Percentiles rank a stretch among this genome's conserved stretches.
phyloP scores from a whole-genome alignment of 2,888 invertebrate genomes.

The Melieria picta region DNA sequence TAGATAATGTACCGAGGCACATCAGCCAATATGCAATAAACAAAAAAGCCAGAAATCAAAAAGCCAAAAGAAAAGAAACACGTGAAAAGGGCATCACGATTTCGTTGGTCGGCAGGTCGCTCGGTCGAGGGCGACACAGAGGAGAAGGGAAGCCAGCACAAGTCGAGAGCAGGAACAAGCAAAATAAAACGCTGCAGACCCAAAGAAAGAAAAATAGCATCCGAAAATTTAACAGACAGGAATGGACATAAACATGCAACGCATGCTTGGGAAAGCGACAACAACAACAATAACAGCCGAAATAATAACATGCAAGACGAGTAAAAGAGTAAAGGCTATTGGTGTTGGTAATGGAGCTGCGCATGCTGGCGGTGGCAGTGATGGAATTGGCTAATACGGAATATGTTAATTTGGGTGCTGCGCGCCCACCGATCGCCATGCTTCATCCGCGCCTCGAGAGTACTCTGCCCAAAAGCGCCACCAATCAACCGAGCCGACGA shows the following conservation, averaged over 20 bases:
- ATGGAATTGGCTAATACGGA: conserved; percentile 16
- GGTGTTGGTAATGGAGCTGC: neutral
- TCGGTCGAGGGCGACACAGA: neutral
- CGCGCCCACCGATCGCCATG: neutral
- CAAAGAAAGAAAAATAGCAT: conserved; percentile 15
- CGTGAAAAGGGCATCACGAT: conserved; percentile 41
- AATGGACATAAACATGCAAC: conserved; percentile 19
- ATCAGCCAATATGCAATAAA: neutral
- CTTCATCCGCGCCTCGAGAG: neutral
- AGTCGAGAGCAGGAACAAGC: conserved; percentile 3
- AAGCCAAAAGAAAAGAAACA: conserved; percentile 24
- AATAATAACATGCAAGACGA: too few relatives aligned
- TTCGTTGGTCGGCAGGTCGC: conserved; percentile 16
- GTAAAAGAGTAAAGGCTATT: too few relatives aligned
- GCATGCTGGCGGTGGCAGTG: conserved; percentile 2
- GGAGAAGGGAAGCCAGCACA: too few relatives aligned
- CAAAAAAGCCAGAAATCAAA: conserved; percentile 8
- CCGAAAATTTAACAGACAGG: conserved; percentile 20
- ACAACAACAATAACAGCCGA: neutral
- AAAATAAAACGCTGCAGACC: neutral
- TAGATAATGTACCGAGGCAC: conserved; percentile 19
- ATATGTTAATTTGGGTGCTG: conserved; percentile 34
- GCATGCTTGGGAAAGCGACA: conserved; percentile 30
- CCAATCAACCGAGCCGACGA: neutral
- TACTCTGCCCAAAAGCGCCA: too few relatives aligned